Percentiles rank a stretch among this genome's conserved stretches.
These are phyloP conservation scores for Nymphicus hollandicus DNA, from an alignment of 2,113 vertebrate genomes.

Conservation along the genomic window DNA sequence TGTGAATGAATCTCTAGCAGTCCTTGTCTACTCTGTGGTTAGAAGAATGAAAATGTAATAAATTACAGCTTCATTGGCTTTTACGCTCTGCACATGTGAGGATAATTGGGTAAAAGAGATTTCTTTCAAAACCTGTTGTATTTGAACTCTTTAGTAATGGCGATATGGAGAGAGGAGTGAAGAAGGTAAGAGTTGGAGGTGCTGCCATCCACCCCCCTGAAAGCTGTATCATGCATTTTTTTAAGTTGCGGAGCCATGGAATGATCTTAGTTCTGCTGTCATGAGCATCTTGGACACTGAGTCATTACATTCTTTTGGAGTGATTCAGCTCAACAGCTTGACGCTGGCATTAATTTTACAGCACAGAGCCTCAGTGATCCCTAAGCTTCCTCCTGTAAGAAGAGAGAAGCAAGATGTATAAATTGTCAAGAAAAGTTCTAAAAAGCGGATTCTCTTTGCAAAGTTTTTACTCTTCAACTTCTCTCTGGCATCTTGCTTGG, in stretches of 20 bases:
- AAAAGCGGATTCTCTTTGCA: background rate
- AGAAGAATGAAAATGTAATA: constrained; percentile 3
- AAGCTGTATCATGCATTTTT: background rate
- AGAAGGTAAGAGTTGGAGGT: background rate
- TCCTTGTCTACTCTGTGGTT: background rate
- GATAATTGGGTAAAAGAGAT: background rate
- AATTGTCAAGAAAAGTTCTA: background rate
- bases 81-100: background rate
- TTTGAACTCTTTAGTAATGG: background rate
- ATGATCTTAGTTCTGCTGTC: constrained; percentile 21
- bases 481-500: background rate
- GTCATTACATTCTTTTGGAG: constrained; percentile 60
- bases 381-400: background rate
- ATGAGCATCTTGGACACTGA: constrained; percentile 57
- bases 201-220: background rate
- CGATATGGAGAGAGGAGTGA: background rate
- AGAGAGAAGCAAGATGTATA: background rate
- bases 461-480: background rate
- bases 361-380: constrained; percentile 13
- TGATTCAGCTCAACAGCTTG: constrained; percentile 66
- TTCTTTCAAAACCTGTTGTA: background rate
- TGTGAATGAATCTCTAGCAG: background rate
- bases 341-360: constrained; percentile 63
- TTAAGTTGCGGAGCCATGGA: background rate
- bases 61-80: background rate